Percentiles rank a stretch among this genome's conserved stretches.
Evolutionary conservation across 2,888 invertebrate genomes (phyloP).

Genomic region (Dryadula phaetusa): DNA sequence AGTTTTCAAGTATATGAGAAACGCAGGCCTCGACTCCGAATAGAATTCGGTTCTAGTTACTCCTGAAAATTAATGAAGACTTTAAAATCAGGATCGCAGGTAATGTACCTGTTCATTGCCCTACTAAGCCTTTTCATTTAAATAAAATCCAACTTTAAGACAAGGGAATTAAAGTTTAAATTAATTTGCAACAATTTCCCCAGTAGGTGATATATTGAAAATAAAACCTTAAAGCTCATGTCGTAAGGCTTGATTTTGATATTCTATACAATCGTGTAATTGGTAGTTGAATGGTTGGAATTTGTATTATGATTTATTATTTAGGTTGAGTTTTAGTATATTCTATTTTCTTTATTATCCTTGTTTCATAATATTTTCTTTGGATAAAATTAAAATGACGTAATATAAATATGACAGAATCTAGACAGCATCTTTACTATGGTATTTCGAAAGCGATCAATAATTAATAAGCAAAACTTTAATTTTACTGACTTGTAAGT

Average conservation of each 20-base stretch:
- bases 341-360: not conserved
- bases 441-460: too few relatives aligned
- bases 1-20: constrained; percentile 39
- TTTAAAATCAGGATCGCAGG: constrained; percentile 66
- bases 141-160: constrained; percentile 56
- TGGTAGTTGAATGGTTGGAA: constrained; percentile 39
- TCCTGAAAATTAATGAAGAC: constrained; percentile 71
- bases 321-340: not conserved
- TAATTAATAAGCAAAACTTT: too few relatives aligned
- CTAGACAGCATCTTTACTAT: too few relatives aligned
- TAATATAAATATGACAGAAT: too few relatives aligned
- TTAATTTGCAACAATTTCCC: constrained; percentile 47
- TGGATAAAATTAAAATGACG: not conserved
- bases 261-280: constrained; percentile 39
- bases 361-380: not conserved
- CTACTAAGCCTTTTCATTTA: constrained; percentile 41
- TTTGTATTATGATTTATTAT: constrained; percentile 27
- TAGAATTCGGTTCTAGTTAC: constrained; percentile 59
- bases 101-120: constrained; percentile 64
- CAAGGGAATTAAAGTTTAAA: constrained; percentile 53
- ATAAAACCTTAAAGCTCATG: constrained; percentile 56
- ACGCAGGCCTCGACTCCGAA: constrained; percentile 51
- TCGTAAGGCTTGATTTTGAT: constrained; percentile 56
- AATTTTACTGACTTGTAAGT: too few relatives aligned
- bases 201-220: constrained; percentile 54